Percentiles rank a stretch among this genome's conserved stretches.
Evolutionary conservation across 2,888 invertebrate species (phyloP).

Genomic region (Trichogramma dendrolimi): DNA sequence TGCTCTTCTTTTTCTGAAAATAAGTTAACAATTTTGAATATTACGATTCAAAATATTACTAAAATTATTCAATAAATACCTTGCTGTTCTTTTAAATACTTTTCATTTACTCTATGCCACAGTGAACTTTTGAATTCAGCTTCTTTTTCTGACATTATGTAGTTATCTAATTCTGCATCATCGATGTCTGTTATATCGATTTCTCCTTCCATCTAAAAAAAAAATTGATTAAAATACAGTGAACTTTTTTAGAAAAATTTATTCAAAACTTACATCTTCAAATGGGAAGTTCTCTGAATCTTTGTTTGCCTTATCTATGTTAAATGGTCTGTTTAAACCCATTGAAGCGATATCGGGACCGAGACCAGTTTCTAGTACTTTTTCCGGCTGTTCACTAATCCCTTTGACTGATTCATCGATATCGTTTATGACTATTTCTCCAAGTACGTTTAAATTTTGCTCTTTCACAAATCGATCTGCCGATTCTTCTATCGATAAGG

Average conservation of each 20-base stretch:
- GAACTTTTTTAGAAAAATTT: slow-evolving; percentile 1
- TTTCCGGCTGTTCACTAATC: not conserved
- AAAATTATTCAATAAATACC: slow-evolving; percentile 51
- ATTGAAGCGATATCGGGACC: slow-evolving; percentile 75
- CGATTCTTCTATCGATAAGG: slow-evolving; percentile 36
- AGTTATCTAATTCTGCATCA: slow-evolving; percentile 84
- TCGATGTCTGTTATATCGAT: slow-evolving; percentile 73
- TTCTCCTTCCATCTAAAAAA: slow-evolving; percentile 51
- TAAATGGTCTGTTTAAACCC: slow-evolving; percentile 60
- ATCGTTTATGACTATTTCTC: slow-evolving; percentile 48
- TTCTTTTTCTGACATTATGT: slow-evolving; percentile 80
- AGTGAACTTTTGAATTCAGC: slow-evolving; percentile 73
- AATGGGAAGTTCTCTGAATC: slow-evolving; percentile 25
- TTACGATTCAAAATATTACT: not conserved
- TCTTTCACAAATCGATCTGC: slow-evolving; percentile 52
- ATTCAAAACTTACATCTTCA: slow-evolving; percentile 29
- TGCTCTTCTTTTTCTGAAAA: slow-evolving; percentile 74
- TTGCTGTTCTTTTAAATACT: slow-evolving; percentile 79
- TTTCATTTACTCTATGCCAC: slow-evolving; percentile 86
- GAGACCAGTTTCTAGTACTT: slow-evolving; percentile 17
- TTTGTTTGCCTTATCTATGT: slow-evolving; percentile 30
- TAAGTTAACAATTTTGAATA: slow-evolving; percentile 1
- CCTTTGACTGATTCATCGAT: slow-evolving; percentile 39
- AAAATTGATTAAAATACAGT: slow-evolving; percentile 5
- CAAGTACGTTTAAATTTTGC: slow-evolving; percentile 52